A percentile compares a stretch with the other conserved stretches of the same genome.
Evolutionary conservation across 2,113 vertebrate genomes (phyloP).

Genomic region (Ariopsis seemanni): DNA sequence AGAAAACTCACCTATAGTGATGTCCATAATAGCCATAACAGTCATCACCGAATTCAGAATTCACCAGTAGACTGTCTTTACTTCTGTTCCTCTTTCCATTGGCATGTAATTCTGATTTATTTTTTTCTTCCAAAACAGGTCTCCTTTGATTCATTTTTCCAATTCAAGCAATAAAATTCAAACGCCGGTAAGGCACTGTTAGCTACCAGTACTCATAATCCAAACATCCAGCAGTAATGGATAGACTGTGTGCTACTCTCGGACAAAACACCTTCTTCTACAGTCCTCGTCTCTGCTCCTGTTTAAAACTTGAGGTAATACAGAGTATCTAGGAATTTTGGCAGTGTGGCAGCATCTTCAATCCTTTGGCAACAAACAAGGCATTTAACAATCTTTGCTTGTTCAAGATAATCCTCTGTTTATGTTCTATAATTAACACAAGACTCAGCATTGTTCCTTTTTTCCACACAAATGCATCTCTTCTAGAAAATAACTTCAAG

Average conservation of each 20-base stretch:
- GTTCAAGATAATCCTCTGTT: conserved; percentile 8
- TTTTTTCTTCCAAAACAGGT: conserved; percentile 39
- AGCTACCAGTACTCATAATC: conserved; percentile 34
- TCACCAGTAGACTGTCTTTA: conserved; percentile 67
- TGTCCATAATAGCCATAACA: conserved; percentile 62
- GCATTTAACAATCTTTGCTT: conserved; percentile 29
- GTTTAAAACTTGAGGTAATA: conserved; percentile 48
- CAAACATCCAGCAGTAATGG: conserved; percentile 50
- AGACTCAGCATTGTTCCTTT: background rate
- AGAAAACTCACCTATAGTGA: conserved; percentile 64
- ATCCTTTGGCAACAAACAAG: conserved; percentile 45
- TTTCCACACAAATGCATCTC: background rate
- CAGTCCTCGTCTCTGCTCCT: conserved; percentile 40
- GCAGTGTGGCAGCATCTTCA: conserved; percentile 26
- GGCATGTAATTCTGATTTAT: conserved; percentile 38
- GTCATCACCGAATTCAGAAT: conserved; percentile 69
- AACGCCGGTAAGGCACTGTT: background rate
- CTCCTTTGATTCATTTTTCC: conserved; percentile 69
- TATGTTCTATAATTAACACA: background rate
- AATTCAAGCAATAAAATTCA: conserved; percentile 33
- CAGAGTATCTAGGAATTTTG: conserved; percentile 51
- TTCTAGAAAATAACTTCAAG: background rate
- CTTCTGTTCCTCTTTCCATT: conserved; percentile 62
- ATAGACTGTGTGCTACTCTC: conserved; percentile 37
- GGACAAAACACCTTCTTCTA: conserved; percentile 45